These are phyloP conservation scores for Clarias pachynema DNA, from an alignment of 2,797 vertebrate species.

Conservation along the genomic window DNA sequence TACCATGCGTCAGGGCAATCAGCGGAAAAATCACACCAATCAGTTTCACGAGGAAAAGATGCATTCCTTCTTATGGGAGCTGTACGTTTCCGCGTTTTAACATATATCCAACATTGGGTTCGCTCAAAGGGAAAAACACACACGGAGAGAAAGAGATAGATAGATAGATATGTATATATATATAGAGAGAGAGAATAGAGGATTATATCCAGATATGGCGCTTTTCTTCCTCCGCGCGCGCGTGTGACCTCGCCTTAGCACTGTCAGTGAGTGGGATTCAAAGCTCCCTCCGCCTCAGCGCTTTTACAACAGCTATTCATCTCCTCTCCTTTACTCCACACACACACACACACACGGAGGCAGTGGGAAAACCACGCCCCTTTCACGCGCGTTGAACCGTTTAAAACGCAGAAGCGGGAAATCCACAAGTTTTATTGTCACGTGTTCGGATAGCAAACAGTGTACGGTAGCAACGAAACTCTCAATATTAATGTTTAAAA, in stretches of 20 bases:
- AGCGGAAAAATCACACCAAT: constrained; percentile 74
- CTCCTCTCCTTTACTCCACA: constrained; percentile 15
- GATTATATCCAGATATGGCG: constrained; percentile 63
- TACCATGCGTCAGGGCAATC: constrained; percentile 73
- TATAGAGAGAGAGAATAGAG: constrained; percentile 37
- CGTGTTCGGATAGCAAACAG: background rate
- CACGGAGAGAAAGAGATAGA: constrained; percentile 35
- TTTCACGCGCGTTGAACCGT: constrained; percentile 38
- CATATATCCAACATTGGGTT: constrained; percentile 75
- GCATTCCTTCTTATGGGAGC: constrained; percentile 76
- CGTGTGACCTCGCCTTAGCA: constrained; percentile 64
- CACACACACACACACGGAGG: constrained; percentile 11
- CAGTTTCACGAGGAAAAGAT: constrained; percentile 75
- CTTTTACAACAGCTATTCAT: constrained; percentile 49
- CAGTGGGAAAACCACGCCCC: constrained; percentile 61
- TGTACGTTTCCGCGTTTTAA: constrained; percentile 73
- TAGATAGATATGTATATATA: background rate
- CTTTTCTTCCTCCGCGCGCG: constrained; percentile 43
- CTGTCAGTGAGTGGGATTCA: constrained; percentile 65
- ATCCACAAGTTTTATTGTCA: background rate
- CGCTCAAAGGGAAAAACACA: constrained; percentile 46
- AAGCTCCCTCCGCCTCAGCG: constrained; percentile 61
- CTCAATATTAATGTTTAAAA: too few relatives aligned
- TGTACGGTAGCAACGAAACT: background rate
- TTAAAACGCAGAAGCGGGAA: constrained; percentile 51